Base-by-base conservation (phyloP, 2,888 invertebrate genomes). In the Ditula angustiorana region DNA sequence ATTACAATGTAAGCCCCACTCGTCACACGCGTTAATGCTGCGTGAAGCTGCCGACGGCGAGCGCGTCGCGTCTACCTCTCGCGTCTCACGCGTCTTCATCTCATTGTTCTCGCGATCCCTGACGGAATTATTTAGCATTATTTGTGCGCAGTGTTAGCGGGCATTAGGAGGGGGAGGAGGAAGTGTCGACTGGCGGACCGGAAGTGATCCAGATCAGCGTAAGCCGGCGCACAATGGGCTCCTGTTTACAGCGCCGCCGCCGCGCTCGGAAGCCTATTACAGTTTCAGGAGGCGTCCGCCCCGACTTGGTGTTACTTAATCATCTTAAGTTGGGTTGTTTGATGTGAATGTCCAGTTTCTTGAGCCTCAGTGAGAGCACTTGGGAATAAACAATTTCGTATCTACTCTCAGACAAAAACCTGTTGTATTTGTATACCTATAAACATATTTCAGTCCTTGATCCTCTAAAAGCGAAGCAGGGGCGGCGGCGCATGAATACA, bases 81-180 rank as follows among this genome's bases (percentile, higher is more conserved):
- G n/a, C n/a, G n/a, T n/a, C 41, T 8, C 41, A 11, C 44, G 21
- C 49, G 52, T 52, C 60, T 44, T 52, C 23, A 10, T 10, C 23
- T 52, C 52, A 61, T 61, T 61, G 60, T 61, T 61, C 30, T 21
- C 50, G 35, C 33, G 52, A 41, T 30, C 52, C 33, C 60, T 33
- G 50, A 37, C 28, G 56, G 62, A 62, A 62, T 62, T 62, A 62
- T 62, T 62, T 57, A 62, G 56, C 56, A 33, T 49, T 62, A 49
- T 56, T 41, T 62, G 61, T 41, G 41, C 33, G 30, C 50, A 23
- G 62, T 26, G 57, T 60, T 60, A 57, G 62, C 62, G 35, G 35
- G 53, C 53, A 53, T 53, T 53, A 23, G 23, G 35, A 35, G 52
- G 49, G 49, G 2, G 7, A 21, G 21, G 28, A 23, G 37, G 50